Percentiles rank a stretch among this genome's conserved stretches.
Evolutionary conservation across 2,797 vertebrate genomes (phyloP).

Genomic region (Hypotaenidia philippensis): DNA sequence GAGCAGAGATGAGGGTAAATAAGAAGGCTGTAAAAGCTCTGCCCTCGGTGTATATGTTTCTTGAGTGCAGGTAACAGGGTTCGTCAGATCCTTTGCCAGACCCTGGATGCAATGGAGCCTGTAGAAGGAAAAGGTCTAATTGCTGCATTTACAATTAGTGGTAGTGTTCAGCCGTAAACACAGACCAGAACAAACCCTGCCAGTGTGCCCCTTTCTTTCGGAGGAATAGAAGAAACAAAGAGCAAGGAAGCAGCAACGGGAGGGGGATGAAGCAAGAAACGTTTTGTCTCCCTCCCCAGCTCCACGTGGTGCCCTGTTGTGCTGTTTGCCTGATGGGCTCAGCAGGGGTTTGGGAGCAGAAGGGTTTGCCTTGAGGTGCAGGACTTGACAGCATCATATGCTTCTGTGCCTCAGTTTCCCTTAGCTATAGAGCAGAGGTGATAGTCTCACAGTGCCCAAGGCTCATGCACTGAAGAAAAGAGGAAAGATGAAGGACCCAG

Average conservation of each 20-base stretch:
- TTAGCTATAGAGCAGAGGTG: neutral
- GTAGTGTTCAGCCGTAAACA: neutral
- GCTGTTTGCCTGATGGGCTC: neutral
- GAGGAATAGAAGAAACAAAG: neutral
- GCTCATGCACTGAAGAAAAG: neutral
- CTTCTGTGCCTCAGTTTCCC: neutral
- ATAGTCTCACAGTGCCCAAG: neutral
- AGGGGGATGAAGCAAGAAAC: neutral
- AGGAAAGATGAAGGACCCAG: neutral
- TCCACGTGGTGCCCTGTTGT: neutral
- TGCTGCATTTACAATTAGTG: constrained; percentile 40
- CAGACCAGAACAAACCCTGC: neutral
- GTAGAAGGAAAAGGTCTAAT: constrained; percentile 29
- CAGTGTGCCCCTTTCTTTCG: neutral
- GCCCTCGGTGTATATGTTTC: neutral
- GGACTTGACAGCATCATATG: rapidly evolving
- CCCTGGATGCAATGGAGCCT: neutral
- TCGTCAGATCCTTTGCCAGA: constrained; percentile 33
- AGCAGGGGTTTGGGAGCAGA: neutral
- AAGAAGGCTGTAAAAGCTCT: constrained; percentile 41
- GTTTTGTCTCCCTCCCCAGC: neutral
- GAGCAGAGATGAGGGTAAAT: neutral
- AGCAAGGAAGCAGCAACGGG: neutral
- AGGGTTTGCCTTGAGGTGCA: neutral
- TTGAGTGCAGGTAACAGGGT: neutral